Evolutionary conservation across 2,113 vertebrate species (phyloP).

Genomic region (Turdus rufiventris): DNA sequence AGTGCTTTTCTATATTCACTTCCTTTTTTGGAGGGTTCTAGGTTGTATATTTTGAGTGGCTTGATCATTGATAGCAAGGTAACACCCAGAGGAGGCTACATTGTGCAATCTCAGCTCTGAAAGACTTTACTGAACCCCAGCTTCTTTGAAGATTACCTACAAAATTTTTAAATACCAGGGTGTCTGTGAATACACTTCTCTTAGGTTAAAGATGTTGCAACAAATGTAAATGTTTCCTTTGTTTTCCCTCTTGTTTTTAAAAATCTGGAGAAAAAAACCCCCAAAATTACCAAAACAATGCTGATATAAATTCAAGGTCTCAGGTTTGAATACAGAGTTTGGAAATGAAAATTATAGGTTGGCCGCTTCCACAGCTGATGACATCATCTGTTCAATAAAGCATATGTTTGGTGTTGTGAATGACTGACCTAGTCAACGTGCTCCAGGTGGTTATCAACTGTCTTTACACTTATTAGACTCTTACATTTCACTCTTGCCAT

Average conservation of each 20-base stretch:
- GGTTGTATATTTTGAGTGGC: neutral
- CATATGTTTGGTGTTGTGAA: neutral
- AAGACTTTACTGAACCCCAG: neutral
- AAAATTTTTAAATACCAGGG: neutral
- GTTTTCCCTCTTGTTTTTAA: neutral
- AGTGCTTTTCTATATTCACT: neutral
- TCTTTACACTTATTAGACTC: neutral
- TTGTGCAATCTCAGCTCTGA: neutral
- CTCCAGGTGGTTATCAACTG: neutral
- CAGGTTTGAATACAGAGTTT: neutral
- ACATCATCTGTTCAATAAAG: rapidly evolving
- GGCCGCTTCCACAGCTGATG: neutral
- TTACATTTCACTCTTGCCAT: rapidly evolving
- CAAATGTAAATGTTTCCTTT: neutral
- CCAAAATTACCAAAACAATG: neutral
- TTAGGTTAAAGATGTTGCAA: neutral
- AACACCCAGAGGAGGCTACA: neutral
- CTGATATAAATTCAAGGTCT: neutral
- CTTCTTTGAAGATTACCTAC: neutral
- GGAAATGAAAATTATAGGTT: neutral
- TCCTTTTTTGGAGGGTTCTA: neutral
- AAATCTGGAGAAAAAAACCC: rapidly evolving
- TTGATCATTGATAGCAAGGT: neutral
- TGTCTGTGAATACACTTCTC: neutral
- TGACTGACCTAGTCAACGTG: neutral